Base-by-base conservation (phyloP, 2,888 invertebrate species). In the Torymus texanus region DNA sequence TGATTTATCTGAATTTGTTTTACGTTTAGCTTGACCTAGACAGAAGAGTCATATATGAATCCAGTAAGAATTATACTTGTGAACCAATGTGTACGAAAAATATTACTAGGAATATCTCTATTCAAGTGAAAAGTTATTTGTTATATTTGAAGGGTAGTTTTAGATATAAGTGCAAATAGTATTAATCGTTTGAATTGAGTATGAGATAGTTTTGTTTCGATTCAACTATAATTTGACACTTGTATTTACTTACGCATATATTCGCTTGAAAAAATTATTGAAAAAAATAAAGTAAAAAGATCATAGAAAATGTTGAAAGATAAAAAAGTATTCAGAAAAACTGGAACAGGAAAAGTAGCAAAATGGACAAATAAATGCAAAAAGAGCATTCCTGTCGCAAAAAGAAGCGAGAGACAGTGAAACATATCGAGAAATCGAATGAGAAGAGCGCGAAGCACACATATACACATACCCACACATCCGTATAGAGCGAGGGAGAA, bases 1-100 rank as follows among this genome's bases (percentile, higher is more conserved):
- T 74, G 68, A 71, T 78, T 74, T 78, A 78, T 78, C 29, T 16
- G 63, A 63, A 56, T 63, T 62, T 10, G 24, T 63, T 62, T 70
- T 55, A 16, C n/a, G 53, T 12, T 24, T 14, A 12, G 24, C 50
- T n/a, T 50, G 18, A 51, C 41, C 41, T 41, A 41, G 41, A 41
- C 8, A 41, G 8, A 41, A 41, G 10, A 41, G 41, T 41, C 41
- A 41, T 41, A 8, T 41, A 41, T 41, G 41, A 41, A 41, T 41
- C 41, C 8, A 8, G 41, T 41, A 29, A 29, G 41, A 41, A 41
- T 41, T 41, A 41, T 8, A 41, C 41, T 41, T 41, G 41, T 8
- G 41, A 41, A 41, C 41, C 41, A 41, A 41, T 41, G 10, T 41
- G 41, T 41, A 41, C 41, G 1, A 41, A 41, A 41, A 41, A 41